Evolutionary conservation across 2,113 vertebrate species (phyloP).

Genomic region (Anolis sagrei): DNA sequence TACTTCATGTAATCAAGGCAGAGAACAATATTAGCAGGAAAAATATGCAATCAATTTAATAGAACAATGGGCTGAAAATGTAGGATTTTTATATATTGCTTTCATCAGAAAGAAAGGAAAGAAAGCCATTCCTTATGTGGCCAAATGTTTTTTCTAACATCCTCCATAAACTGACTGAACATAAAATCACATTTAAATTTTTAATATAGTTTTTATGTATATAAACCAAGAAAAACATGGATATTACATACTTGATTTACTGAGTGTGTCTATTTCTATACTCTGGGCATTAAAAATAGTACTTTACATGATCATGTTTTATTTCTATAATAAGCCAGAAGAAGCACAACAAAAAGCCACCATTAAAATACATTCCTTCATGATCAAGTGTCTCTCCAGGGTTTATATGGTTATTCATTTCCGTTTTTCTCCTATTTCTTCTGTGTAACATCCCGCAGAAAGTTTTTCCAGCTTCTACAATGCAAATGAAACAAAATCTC

Average conservation of each 20-base stretch:
- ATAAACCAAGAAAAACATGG: constrained; percentile 47
- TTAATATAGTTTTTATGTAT: constrained; percentile 61
- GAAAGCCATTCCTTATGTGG: constrained; percentile 1
- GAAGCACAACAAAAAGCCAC: constrained; percentile 46
- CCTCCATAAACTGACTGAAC: constrained; percentile 48
- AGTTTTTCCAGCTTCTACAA: constrained; percentile 48
- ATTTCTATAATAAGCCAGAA: constrained; percentile 69
- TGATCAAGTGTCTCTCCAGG: constrained; percentile 57
- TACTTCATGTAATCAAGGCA: background rate
- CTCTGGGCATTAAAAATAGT: constrained; percentile 69
- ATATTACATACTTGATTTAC: constrained; percentile 57
- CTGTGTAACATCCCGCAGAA: constrained; percentile 27
- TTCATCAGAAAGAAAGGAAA: constrained; percentile 20
- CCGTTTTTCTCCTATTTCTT: constrained; percentile 29
- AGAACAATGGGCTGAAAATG: background rate
- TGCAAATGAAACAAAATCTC: constrained; percentile 52
- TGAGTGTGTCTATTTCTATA: constrained; percentile 43
- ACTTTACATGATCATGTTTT: constrained; percentile 67
- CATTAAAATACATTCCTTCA: constrained; percentile 60
- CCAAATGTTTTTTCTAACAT: constrained; percentile 23
- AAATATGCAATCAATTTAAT: background rate
- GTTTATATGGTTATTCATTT: constrained; percentile 37
- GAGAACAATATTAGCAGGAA: constrained; percentile 3
- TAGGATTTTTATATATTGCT: constrained; percentile 17
- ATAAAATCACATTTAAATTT: constrained; percentile 65